Evolutionary conservation across 2,888 invertebrate genomes (phyloP).

Genomic region (Scaptomyza parva): DNA sequence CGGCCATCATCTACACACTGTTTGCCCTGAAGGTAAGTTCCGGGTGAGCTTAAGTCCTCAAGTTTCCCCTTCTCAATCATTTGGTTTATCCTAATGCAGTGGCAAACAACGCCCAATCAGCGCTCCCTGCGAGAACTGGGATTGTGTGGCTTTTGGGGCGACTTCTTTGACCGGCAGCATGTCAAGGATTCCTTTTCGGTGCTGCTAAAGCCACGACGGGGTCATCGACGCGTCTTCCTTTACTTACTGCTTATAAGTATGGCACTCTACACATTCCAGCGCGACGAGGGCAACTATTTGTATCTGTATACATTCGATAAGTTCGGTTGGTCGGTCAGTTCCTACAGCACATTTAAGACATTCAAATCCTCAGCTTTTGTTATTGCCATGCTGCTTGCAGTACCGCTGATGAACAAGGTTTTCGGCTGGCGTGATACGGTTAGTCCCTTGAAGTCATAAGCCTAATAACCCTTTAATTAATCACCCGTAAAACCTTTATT

Average conservation of each 20-base stretch:
- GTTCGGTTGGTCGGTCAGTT: slow-evolving; percentile 89
- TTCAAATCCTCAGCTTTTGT: slow-evolving; percentile 90
- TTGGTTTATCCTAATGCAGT: slow-evolving; percentile 76
- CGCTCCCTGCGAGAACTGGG: slow-evolving; percentile 87
- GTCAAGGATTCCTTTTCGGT: slow-evolving; percentile 88
- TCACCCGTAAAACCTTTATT: not conserved
- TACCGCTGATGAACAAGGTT: slow-evolving; percentile 89
- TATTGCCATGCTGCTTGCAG: slow-evolving; percentile 88
- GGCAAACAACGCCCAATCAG: slow-evolving; percentile 89
- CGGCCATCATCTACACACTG: slow-evolving; percentile 88
- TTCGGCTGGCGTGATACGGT: slow-evolving; percentile 89
- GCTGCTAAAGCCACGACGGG: slow-evolving; percentile 87
- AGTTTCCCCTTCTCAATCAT: not conserved
- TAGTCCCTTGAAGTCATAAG: slow-evolving; percentile 5
- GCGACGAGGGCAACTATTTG: slow-evolving; percentile 92
- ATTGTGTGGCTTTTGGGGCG: slow-evolving; percentile 87
- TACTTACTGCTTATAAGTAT: slow-evolving; percentile 90
- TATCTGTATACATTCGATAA: slow-evolving; percentile 90
- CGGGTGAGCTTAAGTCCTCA: too few species aligned
- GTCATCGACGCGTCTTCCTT: slow-evolving; percentile 87
- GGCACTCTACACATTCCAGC: slow-evolving; percentile 92
- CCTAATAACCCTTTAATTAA: not conserved
- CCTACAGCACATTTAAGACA: slow-evolving; percentile 90
- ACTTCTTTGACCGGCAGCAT: slow-evolving; percentile 91
- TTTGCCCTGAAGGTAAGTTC: slow-evolving; percentile 86